These are phyloP conservation scores for Leptosomus discolor DNA, from an alignment of 2,113 vertebrate species.

Conservation along the genomic window DNA sequence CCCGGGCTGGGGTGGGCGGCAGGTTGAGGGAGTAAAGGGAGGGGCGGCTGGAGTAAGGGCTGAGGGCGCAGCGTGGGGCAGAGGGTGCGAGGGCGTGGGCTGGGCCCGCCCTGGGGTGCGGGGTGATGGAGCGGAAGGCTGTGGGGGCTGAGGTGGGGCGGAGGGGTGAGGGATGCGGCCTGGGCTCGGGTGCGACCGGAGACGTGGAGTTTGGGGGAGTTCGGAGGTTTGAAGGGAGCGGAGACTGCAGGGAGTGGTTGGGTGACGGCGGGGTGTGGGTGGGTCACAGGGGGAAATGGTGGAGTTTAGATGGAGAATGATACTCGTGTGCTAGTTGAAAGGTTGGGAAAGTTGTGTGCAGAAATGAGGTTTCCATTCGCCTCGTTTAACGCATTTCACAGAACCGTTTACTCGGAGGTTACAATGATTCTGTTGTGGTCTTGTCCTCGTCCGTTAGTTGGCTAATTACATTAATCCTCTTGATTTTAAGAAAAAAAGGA, in stretches of 20 bases:
- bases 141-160: neutral
- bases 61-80: neutral
- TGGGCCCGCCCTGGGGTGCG: neutral
- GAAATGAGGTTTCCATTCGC: too few relatives aligned
- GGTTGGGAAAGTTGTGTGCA: neutral
- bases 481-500: neutral
- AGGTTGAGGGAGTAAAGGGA: neutral
- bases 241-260: neutral
- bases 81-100: neutral
- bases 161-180: neutral
- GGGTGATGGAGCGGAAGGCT: neutral
- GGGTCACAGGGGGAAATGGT: neutral
- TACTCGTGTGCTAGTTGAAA: accelerated
- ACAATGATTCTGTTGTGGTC: accelerated
- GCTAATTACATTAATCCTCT: neutral
- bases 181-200: neutral
- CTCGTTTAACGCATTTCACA: accelerated
- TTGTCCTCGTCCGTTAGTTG: too few relatives aligned
- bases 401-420: neutral
- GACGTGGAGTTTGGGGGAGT: neutral
- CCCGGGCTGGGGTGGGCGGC: too few relatives aligned
- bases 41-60: neutral
- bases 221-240: neutral
- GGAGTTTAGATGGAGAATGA: neutral
- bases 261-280: neutral